A percentile compares a stretch with the other conserved stretches of the same genome.
phyloP scores from a whole-genome alignment of 2,888 invertebrate species.

The Lasioglossum figueresi region DNA sequence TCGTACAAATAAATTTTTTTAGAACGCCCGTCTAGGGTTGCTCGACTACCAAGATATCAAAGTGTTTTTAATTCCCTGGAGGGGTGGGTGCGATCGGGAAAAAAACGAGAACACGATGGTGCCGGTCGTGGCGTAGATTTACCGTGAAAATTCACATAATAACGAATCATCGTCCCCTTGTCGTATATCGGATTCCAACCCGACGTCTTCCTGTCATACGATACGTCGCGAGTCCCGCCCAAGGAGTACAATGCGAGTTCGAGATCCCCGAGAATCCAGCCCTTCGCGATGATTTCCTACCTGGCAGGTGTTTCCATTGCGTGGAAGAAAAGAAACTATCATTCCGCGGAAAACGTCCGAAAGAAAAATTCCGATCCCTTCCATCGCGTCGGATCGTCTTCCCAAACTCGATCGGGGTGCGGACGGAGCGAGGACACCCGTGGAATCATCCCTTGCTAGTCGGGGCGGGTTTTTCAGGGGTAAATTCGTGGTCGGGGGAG shows the following conservation, averaged over 20 bases:
- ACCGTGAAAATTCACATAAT: constrained; percentile 78
- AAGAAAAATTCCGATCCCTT: neutral
- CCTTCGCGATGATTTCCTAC: constrained; percentile 66
- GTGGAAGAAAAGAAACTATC: constrained; percentile 18
- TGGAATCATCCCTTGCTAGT: neutral
- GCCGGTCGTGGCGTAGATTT: constrained; percentile 59
- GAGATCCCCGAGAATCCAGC: constrained; percentile 54
- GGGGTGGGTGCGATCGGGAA: neutral
- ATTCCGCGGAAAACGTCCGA: neutral
- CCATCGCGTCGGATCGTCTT: neutral
- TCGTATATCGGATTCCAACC: constrained; percentile 76
- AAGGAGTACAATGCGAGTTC: constrained; percentile 71
- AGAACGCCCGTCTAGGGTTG: neutral
- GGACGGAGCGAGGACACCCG: neutral
- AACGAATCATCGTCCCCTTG: constrained; percentile 78
- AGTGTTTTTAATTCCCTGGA: neutral
- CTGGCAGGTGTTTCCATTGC: constrained; percentile 69
- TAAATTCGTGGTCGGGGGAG: neutral
- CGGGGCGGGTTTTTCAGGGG: neutral
- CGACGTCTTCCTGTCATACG: constrained; percentile 80
- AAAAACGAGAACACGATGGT: no score
- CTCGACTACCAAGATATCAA: neutral
- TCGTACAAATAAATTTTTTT: neutral
- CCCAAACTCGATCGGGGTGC: neutral
- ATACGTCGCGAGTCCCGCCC: constrained; percentile 76